phyloP scores from a whole-genome alignment of 64 coral and sea anemone genomes.

The Astreopora myriophthalma region DNA sequence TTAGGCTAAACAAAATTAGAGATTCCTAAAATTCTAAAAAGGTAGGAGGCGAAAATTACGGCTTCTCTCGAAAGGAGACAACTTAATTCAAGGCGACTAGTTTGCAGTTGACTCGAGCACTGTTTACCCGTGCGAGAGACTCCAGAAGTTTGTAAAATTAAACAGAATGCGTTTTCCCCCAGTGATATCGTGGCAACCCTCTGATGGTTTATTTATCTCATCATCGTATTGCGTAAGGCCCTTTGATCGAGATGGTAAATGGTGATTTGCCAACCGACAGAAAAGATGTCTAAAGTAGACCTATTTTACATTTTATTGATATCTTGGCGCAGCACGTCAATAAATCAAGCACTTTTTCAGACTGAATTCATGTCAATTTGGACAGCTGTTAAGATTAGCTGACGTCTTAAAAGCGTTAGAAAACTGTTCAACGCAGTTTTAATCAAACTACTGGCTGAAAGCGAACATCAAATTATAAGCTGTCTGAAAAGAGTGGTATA shows the following conservation, averaged over 20 bases:
- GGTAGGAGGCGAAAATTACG: not conserved
- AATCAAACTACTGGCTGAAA: not conserved
- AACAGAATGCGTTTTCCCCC: not conserved
- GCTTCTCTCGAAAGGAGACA: not conserved
- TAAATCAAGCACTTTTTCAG: not conserved
- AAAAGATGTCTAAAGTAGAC: slow-evolving; percentile 11
- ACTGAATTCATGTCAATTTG: not conserved
- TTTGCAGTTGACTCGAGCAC: not conserved
- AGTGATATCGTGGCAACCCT: not conserved
- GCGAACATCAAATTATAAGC: not conserved
- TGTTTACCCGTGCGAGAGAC: no score
- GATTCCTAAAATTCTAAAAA: no score
- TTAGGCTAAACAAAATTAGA: no score
- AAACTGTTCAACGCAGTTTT: not conserved
- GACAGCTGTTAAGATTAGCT: slow-evolving; percentile 36
- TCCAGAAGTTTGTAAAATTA: not conserved
- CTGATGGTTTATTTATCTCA: not conserved
- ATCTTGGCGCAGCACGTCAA: not conserved
- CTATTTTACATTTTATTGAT: not conserved
- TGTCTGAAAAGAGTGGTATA: not conserved
- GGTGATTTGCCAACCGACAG: not conserved
- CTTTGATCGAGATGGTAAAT: not conserved
- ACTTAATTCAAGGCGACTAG: not conserved
- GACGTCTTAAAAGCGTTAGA: not conserved
- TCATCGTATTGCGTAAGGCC: not conserved